phyloP scores from a whole-genome alignment of 2,113 vertebrate species.

The Solea senegalensis region DNA sequence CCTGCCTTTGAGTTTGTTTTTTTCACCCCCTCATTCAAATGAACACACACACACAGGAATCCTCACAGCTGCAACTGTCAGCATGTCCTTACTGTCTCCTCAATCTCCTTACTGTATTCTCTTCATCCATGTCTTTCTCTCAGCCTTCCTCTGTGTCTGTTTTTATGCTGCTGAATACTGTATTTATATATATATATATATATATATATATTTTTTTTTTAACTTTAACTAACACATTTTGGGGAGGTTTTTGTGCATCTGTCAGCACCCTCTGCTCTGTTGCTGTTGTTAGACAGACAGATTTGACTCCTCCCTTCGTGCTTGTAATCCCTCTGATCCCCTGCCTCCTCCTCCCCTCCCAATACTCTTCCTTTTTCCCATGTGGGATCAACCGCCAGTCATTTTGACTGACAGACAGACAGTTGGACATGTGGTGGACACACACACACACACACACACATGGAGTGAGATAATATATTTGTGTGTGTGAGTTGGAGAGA shows the following conservation, averaged over 20 bases:
- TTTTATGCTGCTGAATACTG: background rate
- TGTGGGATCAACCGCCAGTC: slow-evolving; percentile 70
- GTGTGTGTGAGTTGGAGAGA: slow-evolving; percentile 22
- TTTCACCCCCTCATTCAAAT: background rate
- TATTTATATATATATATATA: too few relatives aligned
- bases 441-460: slow-evolving; percentile 29
- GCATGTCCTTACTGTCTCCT: slow-evolving; percentile 5
- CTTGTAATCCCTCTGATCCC: slow-evolving; percentile 93
- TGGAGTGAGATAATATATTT: slow-evolving; percentile 25
- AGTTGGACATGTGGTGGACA: slow-evolving; percentile 62
- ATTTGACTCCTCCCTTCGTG: slow-evolving; percentile 89
- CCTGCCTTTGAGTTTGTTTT: background rate
- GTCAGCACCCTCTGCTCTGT: slow-evolving; percentile 61
- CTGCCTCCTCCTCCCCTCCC: slow-evolving; percentile 23
- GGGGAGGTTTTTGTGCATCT: slow-evolving; percentile 23
- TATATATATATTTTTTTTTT: background rate
- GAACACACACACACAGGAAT: slow-evolving; percentile 10
- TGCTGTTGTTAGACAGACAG: slow-evolving; percentile 86
- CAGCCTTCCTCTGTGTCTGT: slow-evolving; percentile 10
- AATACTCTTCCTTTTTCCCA: slow-evolving; percentile 61
- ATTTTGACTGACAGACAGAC: slow-evolving; percentile 70
- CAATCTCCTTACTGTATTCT: slow-evolving; percentile 2
- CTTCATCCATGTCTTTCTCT: background rate
- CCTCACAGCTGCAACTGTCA: slow-evolving; percentile 57
- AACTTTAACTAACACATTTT: slow-evolving; percentile 11